Percentiles rank a stretch among this genome's conserved stretches.
phyloP scores from a whole-genome alignment of 2,888 invertebrate genomes.

The Acanthosepion pharaonis region DNA sequence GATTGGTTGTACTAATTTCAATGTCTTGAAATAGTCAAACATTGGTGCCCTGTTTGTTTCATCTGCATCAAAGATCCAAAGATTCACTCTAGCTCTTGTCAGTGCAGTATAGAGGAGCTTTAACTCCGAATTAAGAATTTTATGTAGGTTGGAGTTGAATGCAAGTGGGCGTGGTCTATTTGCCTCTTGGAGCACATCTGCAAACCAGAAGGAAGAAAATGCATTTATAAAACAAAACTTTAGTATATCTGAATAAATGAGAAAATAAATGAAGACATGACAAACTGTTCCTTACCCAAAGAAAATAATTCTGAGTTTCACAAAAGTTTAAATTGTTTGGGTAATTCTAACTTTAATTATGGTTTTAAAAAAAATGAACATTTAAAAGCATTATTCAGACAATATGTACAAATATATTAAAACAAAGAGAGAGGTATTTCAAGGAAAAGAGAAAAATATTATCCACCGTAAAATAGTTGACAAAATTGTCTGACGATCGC shows the following conservation, averaged over 20 bases:
- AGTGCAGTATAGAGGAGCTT: slow-evolving; percentile 71
- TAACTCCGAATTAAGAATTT: slow-evolving; percentile 69
- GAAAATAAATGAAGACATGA: too few relatives aligned
- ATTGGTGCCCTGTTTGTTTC: slow-evolving; percentile 65
- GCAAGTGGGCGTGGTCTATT: slow-evolving; percentile 62
- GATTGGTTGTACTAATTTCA: slow-evolving; percentile 57
- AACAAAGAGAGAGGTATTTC: too few relatives aligned
- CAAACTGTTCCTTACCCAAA: too few relatives aligned
- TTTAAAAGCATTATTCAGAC: too few relatives aligned
- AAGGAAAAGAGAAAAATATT: too few relatives aligned
- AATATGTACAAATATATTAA: too few relatives aligned
- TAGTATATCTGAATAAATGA: neutral
- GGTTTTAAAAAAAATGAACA: too few relatives aligned
- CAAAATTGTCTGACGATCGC: too few relatives aligned
- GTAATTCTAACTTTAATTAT: too few relatives aligned
- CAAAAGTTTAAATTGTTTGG: too few relatives aligned
- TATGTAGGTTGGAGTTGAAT: slow-evolving; percentile 68
- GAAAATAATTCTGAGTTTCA: too few relatives aligned
- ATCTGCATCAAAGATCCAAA: slow-evolving; percentile 72
- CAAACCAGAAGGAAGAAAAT: slow-evolving; percentile 42
- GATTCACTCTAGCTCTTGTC: slow-evolving; percentile 69
- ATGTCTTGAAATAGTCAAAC: slow-evolving; percentile 69
- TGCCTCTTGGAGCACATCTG: slow-evolving; percentile 59
- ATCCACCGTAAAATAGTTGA: too few relatives aligned
- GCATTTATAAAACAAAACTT: neutral